Evolutionary conservation across 2,797 vertebrate species (phyloP), one percentile per base, ranked within the genome.

Genomic region (Margarornis squamiger): DNA sequence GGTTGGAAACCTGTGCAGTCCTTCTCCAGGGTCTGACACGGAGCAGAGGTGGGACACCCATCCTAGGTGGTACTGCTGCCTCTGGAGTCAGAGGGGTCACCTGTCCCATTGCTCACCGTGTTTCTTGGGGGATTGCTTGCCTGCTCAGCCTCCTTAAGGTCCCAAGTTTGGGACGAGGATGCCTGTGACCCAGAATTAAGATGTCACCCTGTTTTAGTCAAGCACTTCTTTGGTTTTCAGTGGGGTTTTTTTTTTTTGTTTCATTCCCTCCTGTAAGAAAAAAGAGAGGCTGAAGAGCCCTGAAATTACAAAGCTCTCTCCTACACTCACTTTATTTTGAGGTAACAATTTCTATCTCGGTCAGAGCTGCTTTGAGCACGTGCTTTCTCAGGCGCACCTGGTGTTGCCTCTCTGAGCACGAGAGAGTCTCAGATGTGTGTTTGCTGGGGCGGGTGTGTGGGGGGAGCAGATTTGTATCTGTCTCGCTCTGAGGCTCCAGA

Each of bases 401-500:
- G 91, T 41, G 19, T 32, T 92, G 95, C 83, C 88, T 95, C 79
- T 3, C 26, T 93, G 86, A 88, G 94, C 95, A 75, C 54, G 19
- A 81, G 81, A 34, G 79, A 79, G 74, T 8, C 79, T 96, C 88
- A 95, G 94, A 95, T 96, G 92, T 90, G 93, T 86, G 94, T 96
- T 90, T 96, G 93, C 87, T 73, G 91, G 95, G 96, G 92, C 92
- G 94, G 93, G 73, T 82, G 96, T 97, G 96, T 94, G 87, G 96
- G 94, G 95, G 96, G 84, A 62, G 49, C 77, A 98, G 98, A 98
- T 98, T 92, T 15, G 5, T 96, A 98, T 98, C 98, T 97, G 84
- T 76, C 58, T 94, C 6, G 21, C 76, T 93, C 59, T 91, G 91
- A 91, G 94, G 71, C 66, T 93, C 82, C 24, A 30, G 71, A 88